Conservation (phyloP, 2,797 vertebrate genomes). For the Acestrorhynchus altus region DNA sequence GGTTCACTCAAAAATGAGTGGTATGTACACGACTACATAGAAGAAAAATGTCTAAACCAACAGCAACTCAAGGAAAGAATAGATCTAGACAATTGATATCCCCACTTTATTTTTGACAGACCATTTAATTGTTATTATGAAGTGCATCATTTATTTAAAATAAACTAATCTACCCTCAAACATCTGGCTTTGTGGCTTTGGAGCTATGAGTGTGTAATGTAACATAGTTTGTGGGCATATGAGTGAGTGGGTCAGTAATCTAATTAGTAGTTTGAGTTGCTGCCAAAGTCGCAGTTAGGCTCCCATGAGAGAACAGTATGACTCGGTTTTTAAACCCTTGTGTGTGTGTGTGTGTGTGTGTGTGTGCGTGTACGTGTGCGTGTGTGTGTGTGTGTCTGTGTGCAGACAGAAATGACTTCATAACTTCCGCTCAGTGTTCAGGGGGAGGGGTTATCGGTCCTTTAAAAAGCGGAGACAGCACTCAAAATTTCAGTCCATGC, state of each 20-base stretch:
- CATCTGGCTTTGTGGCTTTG: neutral
- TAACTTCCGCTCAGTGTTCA: constrained; percentile 55
- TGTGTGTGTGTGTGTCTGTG: constrained; percentile 36
- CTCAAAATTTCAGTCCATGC: constrained; percentile 48
- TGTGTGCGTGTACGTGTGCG: constrained; percentile 42
- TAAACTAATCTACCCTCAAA: neutral
- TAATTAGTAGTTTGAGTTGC: constrained; percentile 1
- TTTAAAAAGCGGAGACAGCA: constrained; percentile 64
- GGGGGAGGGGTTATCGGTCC: constrained; percentile 44
- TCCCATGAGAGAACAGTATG: constrained; percentile 28
- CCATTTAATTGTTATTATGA: neutral
- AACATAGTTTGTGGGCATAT: neutral
- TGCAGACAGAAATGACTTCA: constrained; percentile 65
- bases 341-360: constrained; percentile 29
- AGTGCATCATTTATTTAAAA: neutral
- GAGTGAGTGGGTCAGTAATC: neutral
- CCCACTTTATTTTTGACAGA: neutral
- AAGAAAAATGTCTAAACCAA: neutral
- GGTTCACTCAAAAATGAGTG: neutral
- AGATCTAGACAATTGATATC: neutral
- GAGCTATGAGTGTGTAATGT: neutral
- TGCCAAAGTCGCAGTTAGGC: constrained; percentile 5
- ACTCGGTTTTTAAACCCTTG: constrained; percentile 4
- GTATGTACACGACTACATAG: neutral
- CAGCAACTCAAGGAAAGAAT: neutral